Percentiles rank a stretch among this genome's conserved stretches.
phyloP scores from a whole-genome alignment of 2,888 invertebrate species.

The Scrobipalpa atriplicella region DNA sequence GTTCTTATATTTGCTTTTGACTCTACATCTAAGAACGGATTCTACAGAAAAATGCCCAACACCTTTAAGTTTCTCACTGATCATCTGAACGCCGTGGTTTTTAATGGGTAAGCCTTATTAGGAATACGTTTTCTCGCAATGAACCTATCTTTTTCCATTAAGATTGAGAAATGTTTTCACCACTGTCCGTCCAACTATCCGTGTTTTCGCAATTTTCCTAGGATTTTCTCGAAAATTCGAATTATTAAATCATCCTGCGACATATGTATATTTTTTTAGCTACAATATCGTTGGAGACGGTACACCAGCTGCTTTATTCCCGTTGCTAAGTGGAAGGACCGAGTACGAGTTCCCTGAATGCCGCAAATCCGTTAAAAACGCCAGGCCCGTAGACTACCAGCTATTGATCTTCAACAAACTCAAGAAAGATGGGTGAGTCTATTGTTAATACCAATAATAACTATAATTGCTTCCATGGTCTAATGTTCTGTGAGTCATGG shows the following conservation, averaged over 20 bases:
- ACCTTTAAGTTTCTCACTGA: slow-evolving; percentile 87
- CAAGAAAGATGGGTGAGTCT: slow-evolving; percentile 82
- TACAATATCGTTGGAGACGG: slow-evolving; percentile 92
- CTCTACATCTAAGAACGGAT: slow-evolving; percentile 91
- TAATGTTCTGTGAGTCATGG: not conserved
- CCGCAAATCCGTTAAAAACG: slow-evolving; percentile 78
- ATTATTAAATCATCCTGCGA: no score
- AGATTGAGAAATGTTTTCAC: no score
- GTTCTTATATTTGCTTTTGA: slow-evolving; percentile 83
- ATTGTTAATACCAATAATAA: not conserved
- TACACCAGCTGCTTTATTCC: slow-evolving; percentile 91
- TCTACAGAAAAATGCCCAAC: slow-evolving; percentile 90
- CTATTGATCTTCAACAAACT: slow-evolving; percentile 92
- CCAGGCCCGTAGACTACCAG: slow-evolving; percentile 76
- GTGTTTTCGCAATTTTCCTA: no score
- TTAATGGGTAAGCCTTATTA: slow-evolving; percentile 85
- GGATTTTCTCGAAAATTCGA: no score
- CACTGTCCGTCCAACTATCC: no score
- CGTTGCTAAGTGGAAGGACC: slow-evolving; percentile 90
- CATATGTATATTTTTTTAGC: slow-evolving; percentile 32
- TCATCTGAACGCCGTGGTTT: slow-evolving; percentile 81
- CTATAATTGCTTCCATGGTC: not conserved
- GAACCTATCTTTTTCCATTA: no score
- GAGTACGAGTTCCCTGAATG: slow-evolving; percentile 92
- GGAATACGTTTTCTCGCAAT: no score